Conservation (phyloP, 2,888 invertebrate species). For the Heliconius ethilla region DNA sequence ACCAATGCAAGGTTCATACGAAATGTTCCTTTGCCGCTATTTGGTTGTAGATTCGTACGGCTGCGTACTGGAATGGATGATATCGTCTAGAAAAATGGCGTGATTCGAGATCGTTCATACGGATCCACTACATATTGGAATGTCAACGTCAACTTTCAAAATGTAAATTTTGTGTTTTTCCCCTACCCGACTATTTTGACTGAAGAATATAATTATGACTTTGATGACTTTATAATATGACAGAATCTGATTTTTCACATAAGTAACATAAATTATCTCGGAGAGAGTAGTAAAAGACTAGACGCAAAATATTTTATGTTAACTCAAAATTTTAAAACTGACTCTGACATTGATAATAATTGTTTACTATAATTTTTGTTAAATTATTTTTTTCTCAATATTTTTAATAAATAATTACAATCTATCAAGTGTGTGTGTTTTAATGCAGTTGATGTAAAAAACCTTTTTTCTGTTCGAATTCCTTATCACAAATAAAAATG, state of each 20-base stretch:
- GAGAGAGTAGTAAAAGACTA: constrained; percentile 74
- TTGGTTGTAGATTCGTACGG: constrained; percentile 60
- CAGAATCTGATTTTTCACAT: neutral
- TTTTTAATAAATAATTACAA: constrained; percentile 10
- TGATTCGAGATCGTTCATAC: constrained; percentile 7
- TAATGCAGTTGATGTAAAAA: neutral
- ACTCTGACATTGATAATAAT: constrained; percentile 1
- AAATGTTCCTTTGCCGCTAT: constrained; percentile 49
- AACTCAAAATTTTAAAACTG: neutral
- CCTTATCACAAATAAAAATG: too few relatives aligned
- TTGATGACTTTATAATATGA: constrained; percentile 1
- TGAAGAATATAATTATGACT: neutral
- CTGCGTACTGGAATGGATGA: constrained; percentile 39
- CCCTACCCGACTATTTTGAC: neutral
- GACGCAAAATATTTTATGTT: constrained; percentile 24
- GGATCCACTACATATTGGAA: constrained; percentile 4
- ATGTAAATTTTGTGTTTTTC: neutral
- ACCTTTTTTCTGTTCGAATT: too few relatives aligned
- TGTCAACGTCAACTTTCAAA: neutral
- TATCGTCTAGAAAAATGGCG: constrained; percentile 46
- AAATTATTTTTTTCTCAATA: neutral
- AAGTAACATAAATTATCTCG: constrained; percentile 41
- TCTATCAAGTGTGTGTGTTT: neutral
- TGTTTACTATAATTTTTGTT: constrained; percentile 1
- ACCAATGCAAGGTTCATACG: constrained; percentile 56